These are phyloP conservation scores for Phataginus tetradactyla DNA, from an alignment of 2,797 vertebrate genomes.

Conservation along the genomic window DNA sequence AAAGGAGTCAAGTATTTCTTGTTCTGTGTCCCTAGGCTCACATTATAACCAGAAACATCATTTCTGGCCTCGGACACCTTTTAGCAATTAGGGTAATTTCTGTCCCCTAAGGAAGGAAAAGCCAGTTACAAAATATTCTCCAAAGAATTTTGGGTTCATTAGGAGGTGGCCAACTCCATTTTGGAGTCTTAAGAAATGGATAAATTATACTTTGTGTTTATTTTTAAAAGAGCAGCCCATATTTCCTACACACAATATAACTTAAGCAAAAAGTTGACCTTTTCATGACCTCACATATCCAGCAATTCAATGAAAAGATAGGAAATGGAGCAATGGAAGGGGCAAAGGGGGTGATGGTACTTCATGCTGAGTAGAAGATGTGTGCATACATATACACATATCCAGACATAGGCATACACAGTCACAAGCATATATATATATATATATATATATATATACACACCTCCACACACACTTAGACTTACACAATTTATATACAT, in stretches of 20 bases:
- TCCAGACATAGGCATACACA: not conserved
- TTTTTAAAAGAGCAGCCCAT: not conserved
- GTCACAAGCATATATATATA: not conserved
- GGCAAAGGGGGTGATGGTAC: not conserved
- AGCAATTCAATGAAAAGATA: constrained; percentile 34
- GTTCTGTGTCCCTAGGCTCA: not conserved
- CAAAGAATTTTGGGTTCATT: not conserved
- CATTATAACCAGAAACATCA: constrained; percentile 17
- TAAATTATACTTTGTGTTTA: not conserved
- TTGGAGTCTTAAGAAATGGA: constrained; percentile 44
- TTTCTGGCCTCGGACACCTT: constrained; percentile 25
- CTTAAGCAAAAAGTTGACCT: not conserved
- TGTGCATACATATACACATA: not conserved
- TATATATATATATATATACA: not conserved
- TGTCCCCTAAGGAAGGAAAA: constrained; percentile 36
- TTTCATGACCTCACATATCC: not conserved
- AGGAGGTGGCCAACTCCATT: not conserved
- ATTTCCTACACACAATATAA: not conserved
- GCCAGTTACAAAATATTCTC: not conserved
- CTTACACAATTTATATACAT: no score
- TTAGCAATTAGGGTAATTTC: not conserved
- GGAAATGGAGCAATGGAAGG: not conserved
- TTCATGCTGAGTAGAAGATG: not conserved
- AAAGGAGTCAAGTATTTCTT: constrained; percentile 39
- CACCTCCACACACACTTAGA: no score